Evolutionary conservation across 2,888 invertebrate species (phyloP).

Genomic region (Microctonus aethiopoides): DNA sequence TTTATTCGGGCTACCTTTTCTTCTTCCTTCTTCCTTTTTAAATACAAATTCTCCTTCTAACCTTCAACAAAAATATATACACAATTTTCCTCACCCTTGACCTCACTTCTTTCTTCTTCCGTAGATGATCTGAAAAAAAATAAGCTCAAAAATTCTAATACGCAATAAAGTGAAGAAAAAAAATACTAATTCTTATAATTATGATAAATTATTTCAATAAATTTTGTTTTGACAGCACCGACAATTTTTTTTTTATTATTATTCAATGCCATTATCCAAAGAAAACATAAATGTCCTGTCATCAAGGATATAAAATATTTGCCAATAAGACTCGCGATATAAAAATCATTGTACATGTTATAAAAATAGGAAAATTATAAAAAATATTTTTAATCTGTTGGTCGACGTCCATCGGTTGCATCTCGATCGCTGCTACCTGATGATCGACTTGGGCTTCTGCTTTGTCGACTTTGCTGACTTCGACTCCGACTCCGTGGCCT

Average conservation of each 20-base stretch:
- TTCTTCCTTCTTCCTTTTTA: background rate
- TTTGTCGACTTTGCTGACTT: conserved; percentile 44
- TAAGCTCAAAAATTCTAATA: background rate
- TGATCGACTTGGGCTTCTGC: conserved; percentile 49
- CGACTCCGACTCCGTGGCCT: conserved; percentile 41
- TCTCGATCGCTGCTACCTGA: conserved; percentile 53
- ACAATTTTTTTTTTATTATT: conserved; percentile 20
- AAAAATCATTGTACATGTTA: conserved; percentile 22
- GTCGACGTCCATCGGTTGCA: conserved; percentile 37
- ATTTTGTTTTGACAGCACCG: background rate
- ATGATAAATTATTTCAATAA: background rate
- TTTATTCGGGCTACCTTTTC: conserved; percentile 52
- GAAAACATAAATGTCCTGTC: background rate
- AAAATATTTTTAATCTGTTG: conserved; percentile 22
- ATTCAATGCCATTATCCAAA: background rate
- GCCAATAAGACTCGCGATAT: conserved; percentile 19
- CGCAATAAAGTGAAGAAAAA: background rate
- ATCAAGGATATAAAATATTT: conserved; percentile 16
- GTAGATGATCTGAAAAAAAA: background rate
- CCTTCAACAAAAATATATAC: background rate
- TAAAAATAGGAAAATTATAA: conserved; percentile 9
- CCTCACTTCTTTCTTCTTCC: background rate
- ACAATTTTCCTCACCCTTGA: too few species aligned
- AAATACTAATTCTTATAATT: background rate
- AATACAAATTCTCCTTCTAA: background rate